Percentiles rank a stretch among this genome's conserved stretches.
Conservation (phyloP, 2,113 vertebrate species). For the Gorsachius goisagi region DNA sequence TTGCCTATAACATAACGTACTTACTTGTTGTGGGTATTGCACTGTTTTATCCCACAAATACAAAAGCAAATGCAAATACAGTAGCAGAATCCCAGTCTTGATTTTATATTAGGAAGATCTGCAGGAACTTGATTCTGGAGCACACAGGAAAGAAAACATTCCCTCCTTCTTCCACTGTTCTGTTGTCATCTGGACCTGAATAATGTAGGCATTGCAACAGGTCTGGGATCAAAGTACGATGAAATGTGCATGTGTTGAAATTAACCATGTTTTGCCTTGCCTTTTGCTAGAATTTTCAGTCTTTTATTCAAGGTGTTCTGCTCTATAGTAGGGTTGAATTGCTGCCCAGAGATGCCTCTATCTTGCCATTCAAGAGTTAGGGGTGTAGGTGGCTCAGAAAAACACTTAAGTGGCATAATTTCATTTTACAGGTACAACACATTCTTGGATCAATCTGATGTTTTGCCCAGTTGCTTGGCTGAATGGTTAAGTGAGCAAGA, state of each 20-base stretch:
- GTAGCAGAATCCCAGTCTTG: background rate
- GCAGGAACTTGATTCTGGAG: fast-evolving
- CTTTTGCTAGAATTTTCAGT: background rate
- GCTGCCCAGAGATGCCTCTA: background rate
- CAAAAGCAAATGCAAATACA: background rate
- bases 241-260: background rate
- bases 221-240: background rate
- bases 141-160: background rate
- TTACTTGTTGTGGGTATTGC: background rate
- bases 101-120: background rate
- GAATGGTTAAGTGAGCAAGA: background rate
- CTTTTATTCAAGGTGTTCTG: background rate
- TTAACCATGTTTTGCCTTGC: background rate
- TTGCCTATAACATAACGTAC: background rate
- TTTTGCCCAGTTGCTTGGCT: background rate
- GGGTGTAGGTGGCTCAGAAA: background rate
- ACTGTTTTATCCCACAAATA: background rate
- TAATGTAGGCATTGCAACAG: background rate
- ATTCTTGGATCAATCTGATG: background rate
- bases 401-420: background rate
- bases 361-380: background rate
- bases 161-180: background rate
- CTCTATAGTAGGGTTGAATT: background rate
- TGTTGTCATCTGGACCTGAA: background rate
- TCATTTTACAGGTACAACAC: background rate